Evolutionary conservation across 2,113 vertebrate genomes (phyloP).

Genomic region (Ameiurus melas): DNA sequence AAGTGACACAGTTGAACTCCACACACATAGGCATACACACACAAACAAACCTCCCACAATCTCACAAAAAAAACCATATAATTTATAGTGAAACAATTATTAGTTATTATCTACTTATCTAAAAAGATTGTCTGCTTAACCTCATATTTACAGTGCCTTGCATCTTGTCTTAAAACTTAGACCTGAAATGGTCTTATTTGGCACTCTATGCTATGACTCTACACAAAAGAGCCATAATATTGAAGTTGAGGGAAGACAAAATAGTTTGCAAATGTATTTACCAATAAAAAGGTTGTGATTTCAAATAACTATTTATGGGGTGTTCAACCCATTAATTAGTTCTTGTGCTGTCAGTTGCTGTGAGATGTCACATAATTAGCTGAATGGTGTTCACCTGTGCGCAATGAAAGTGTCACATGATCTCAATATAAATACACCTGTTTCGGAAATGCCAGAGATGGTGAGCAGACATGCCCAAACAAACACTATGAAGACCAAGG

Average conservation of each 20-base stretch:
- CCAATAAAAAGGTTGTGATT: background rate
- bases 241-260: background rate
- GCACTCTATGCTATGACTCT: background rate
- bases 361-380: background rate
- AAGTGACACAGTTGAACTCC: background rate
- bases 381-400: background rate
- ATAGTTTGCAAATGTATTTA: background rate
- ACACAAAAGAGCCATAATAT: too few species aligned
- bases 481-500: background rate
- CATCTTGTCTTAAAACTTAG: background rate
- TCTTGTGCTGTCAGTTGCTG: background rate
- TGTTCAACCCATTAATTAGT: background rate
- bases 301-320: background rate
- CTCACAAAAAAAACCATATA: conserved; percentile 1
- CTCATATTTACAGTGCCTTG: background rate
- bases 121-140: background rate
- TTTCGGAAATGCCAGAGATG: background rate
- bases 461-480: background rate
- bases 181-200: background rate
- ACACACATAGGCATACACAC: background rate
- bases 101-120: background rate
- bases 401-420: background rate
- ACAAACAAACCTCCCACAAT: conserved; percentile 1
- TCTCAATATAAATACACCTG: background rate
- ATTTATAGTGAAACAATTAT: background rate